Percentiles rank a stretch among this genome's conserved stretches.
Conservation (phyloP, 2,888 invertebrate species). For the Limenitis arthemis region DNA sequence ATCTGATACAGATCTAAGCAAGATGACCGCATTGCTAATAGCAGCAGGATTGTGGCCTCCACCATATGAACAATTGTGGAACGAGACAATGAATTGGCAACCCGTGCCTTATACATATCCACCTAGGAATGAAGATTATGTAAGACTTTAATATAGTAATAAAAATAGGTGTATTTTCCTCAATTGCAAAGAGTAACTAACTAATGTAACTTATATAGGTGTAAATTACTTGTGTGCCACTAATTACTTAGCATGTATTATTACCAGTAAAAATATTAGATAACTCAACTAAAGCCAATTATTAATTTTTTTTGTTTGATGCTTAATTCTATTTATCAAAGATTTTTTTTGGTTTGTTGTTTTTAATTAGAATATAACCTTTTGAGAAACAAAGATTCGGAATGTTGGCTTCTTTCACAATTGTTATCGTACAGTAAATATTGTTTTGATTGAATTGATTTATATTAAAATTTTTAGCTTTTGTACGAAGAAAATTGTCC, state of each 20-base stretch:
- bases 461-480: conserved; percentile 39
- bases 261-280: too few relatives aligned
- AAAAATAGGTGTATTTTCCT: too few relatives aligned
- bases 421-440: too few relatives aligned
- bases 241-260: too few relatives aligned
- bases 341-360: background rate
- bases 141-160: conserved; percentile 25
- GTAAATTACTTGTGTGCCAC: too few relatives aligned
- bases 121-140: conserved; percentile 48
- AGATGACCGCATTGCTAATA: conserved; percentile 80
- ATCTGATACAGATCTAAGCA: conserved; percentile 81
- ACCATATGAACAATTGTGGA: conserved; percentile 60
- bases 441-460: background rate
- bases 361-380: too few relatives aligned
- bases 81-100: conserved; percentile 68
- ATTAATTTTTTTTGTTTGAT: background rate
- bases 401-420: too few relatives aligned
- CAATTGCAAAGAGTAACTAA: too few relatives aligned
- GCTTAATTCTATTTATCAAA: background rate
- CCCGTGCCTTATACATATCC: conserved; percentile 74
- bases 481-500: conserved; percentile 64
- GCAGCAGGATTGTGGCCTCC: conserved; percentile 81
- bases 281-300: too few relatives aligned
- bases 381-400: too few relatives aligned
- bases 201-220: too few relatives aligned